phyloP scores from a whole-genome alignment of 30 jellyfish, hydroid and myxozoan species.

The Sanderia malayensis region DNA sequence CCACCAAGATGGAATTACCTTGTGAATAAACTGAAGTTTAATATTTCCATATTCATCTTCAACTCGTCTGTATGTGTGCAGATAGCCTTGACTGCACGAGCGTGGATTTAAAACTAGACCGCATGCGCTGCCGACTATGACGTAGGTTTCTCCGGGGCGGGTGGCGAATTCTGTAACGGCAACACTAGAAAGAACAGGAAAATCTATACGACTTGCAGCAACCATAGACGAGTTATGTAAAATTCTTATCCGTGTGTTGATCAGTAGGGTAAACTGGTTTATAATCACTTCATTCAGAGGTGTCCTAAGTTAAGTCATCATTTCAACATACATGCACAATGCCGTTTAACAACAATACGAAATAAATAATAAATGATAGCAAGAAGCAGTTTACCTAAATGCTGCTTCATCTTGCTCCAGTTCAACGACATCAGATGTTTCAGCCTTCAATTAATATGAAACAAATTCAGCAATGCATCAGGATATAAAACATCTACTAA shows the following conservation, averaged over 20 bases:
- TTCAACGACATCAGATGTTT: conserved; percentile 68
- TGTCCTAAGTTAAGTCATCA: conserved; percentile 52
- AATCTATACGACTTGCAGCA: too few species aligned
- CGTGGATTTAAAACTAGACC: conserved; percentile 85
- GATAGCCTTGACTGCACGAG: conserved; percentile 70
- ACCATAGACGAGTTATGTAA: too few species aligned
- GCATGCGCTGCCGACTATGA: conserved; percentile 85
- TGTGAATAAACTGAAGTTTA: conserved; percentile 79
- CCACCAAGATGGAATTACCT: too few species aligned
- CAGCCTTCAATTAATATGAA: conserved; percentile 28
- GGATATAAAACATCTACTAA: not conserved
- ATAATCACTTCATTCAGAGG: conserved; percentile 13
- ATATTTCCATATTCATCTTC: conserved; percentile 62
- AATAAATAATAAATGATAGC: too few species aligned
- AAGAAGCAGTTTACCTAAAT: conserved; percentile 80
- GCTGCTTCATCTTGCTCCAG: conserved; percentile 98
- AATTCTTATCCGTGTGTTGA: too few species aligned
- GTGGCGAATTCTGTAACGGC: conserved; percentile 81
- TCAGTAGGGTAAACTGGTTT: not conserved
- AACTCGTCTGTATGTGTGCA: conserved; percentile 69
- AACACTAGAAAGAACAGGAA: conserved; percentile 58
- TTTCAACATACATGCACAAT: conserved; percentile 35
- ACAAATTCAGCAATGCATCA: not conserved
- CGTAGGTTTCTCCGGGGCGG: conserved; percentile 89
- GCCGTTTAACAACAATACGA: too few species aligned